These are phyloP conservation scores for Actias luna DNA, from an alignment of 2,888 invertebrate genomes.

Conservation along the genomic window DNA sequence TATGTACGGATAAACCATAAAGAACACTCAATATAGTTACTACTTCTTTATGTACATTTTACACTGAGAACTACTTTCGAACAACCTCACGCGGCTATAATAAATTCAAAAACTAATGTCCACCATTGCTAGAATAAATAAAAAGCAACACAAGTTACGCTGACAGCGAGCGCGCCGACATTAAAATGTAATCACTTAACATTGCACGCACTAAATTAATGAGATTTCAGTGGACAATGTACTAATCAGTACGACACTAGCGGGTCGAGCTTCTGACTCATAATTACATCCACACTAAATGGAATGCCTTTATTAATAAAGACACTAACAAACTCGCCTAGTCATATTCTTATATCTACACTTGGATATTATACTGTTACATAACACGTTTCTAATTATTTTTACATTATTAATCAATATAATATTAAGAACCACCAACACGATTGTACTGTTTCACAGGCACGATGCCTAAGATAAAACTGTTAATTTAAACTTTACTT, in stretches of 20 bases:
- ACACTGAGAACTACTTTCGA: slow-evolving; percentile 56
- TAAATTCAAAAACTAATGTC: slow-evolving; percentile 46
- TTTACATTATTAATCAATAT: slow-evolving; percentile 42
- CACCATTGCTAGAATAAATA: slow-evolving; percentile 51
- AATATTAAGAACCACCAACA: slow-evolving; percentile 37
- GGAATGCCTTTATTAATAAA: slow-evolving; percentile 53
- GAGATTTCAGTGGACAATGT: slow-evolving; percentile 74
- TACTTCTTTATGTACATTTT: slow-evolving; percentile 39
- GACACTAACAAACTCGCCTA: slow-evolving; percentile 31
- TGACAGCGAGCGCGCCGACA: slow-evolving; percentile 53
- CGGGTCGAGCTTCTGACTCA: slow-evolving; percentile 68
- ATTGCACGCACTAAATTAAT: slow-evolving; percentile 76
- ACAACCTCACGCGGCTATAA: slow-evolving; percentile 47
- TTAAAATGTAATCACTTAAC: slow-evolving; percentile 77
- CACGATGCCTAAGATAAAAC: slow-evolving; percentile 54
- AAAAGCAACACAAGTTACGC: slow-evolving; percentile 47
- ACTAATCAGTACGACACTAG: slow-evolving; percentile 69
- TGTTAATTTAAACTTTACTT: slow-evolving; percentile 62
- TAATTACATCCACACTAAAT: slow-evolving; percentile 63
- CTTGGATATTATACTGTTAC: slow-evolving; percentile 16
- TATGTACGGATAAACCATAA: slow-evolving; percentile 43
- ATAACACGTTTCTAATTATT: slow-evolving; percentile 8
- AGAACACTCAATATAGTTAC: slow-evolving; percentile 52
- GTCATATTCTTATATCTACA: slow-evolving; percentile 24
- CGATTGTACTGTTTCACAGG: slow-evolving; percentile 47